Base-by-base conservation (phyloP, 2,797 vertebrate genomes). In the Sebastes hubbsi region DNA sequence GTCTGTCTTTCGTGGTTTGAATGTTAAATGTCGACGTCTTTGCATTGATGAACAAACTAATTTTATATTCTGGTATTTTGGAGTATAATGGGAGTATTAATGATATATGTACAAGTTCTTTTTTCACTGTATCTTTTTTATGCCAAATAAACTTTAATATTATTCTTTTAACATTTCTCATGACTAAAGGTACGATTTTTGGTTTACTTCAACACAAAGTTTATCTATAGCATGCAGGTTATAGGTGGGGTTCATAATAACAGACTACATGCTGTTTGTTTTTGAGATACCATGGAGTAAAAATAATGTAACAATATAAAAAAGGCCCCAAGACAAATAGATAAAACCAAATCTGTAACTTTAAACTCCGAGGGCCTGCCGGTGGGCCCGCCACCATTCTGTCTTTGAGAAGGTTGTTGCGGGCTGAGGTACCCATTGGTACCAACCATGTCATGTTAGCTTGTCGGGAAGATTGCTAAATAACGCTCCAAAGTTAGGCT, bases 1-100 rank as follows among this genome's bases (percentile, higher is more conserved):
- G 32, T 65, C 42, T 84, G 64, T 86, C 73, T 46, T 61, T 81
- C 3, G 1, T 72, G 22, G 72, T 87, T 83, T 92, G 82, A 87
- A 89, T 91, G 89, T 85, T 78, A 79, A 82, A 25, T 66, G 22
- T 76, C 13, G 16, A 68, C 4, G 22, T 69, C 5, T 30, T 83
- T 66, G 58, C 58, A 72, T 22, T 74, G 6, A 72, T 74, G 55
- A 74, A 58, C 32, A 30, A 81, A 82, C 25, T 81, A 2, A 63
- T 84, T 79, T 71, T 80, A 63, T 78, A 38, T 78, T 76, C 34
- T 67, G 73, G 30, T 68, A 81, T 81, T 81, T 83, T 54, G 60
- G 11, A 70, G n/a, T 25, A 9, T 34, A 59, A 73, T 32, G 9
- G 7, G 8, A 60, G 27, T 54, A 24, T 24, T 46, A 46, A 42